Evolutionary conservation across 37 sponge, comb jelly and placozoan genomes (phyloP).

Genomic region (Haliclona indistincta): DNA sequence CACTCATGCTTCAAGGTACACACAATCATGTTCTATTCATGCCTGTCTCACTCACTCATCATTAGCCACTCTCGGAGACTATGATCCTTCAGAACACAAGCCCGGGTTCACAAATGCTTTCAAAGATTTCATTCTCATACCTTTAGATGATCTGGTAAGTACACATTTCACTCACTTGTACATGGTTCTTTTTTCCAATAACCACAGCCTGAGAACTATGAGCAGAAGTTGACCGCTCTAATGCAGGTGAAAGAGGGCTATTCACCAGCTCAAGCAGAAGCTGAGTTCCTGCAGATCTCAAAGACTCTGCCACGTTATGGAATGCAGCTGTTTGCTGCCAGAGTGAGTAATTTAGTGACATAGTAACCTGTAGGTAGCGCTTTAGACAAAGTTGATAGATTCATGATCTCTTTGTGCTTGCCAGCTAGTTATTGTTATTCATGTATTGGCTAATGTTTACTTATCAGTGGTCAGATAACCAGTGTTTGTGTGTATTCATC

Average conservation of each 20-base stretch:
- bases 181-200: background rate
- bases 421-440: no score
- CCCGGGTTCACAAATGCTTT: conserved; percentile 38
- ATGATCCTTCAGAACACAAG: conserved; percentile 26
- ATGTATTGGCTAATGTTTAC: no score
- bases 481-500: background rate
- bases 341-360: background rate
- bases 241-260: conserved; percentile 62
- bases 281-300: conserved; percentile 59
- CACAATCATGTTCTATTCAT: background rate
- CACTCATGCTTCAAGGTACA: conserved; percentile 69
- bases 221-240: conserved; percentile 32
- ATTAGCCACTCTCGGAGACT: conserved; percentile 47
- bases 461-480: no score
- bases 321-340: conserved; percentile 55
- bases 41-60: conserved; percentile 2
- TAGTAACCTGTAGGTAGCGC: background rate
- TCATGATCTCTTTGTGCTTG: no score
- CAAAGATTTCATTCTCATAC: conserved; percentile 39
- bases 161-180: background rate
- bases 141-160: conserved; percentile 20
- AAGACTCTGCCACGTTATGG: conserved; percentile 73
- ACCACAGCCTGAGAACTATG: conserved; percentile 53
- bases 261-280: conserved; percentile 59
- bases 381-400: background rate